Percentiles rank a stretch among this genome's conserved stretches.
These are phyloP conservation scores for Dendrolimus pini DNA, from an alignment of 2,888 invertebrate species.

Conservation along the genomic window DNA sequence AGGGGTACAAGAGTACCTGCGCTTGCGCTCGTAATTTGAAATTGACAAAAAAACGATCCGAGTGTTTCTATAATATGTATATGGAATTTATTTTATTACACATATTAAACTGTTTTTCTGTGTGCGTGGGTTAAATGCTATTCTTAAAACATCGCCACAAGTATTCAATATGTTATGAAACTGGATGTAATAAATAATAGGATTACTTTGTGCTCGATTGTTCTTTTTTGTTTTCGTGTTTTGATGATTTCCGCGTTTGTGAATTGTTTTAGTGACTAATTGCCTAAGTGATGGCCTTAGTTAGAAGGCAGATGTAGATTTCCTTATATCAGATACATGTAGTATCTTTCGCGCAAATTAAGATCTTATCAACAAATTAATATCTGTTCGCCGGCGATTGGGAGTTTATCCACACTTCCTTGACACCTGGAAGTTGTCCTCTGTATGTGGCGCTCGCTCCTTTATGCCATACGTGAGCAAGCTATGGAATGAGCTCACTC, in stretches of 20 bases:
- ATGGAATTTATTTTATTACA: conserved; percentile 70
- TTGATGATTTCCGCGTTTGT: neutral
- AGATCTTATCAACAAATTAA: no score
- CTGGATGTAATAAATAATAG: neutral
- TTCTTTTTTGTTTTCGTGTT: neutral
- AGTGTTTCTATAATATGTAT: conserved; percentile 33
- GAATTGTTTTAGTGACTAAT: neutral
- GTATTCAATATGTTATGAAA: neutral
- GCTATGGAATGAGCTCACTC: no score
- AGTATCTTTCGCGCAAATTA: no score
- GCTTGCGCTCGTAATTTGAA: conserved; percentile 62
- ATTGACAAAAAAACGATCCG: conserved; percentile 70
- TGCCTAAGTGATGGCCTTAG: no score
- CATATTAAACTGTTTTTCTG: conserved; percentile 9
- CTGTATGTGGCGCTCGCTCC: no score
- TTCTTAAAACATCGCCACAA: neutral
- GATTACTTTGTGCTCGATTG: neutral
- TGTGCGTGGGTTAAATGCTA: neutral
- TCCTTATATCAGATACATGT: no score
- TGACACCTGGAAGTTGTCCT: no score
- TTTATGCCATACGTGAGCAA: no score
- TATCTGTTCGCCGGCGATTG: no score
- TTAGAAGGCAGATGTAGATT: no score
- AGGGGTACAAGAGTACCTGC: conserved; percentile 48
- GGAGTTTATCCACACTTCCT: no score